Evolutionary conservation across 2,797 vertebrate species (phyloP).

Genomic region (Neosalanx taihuensis): DNA sequence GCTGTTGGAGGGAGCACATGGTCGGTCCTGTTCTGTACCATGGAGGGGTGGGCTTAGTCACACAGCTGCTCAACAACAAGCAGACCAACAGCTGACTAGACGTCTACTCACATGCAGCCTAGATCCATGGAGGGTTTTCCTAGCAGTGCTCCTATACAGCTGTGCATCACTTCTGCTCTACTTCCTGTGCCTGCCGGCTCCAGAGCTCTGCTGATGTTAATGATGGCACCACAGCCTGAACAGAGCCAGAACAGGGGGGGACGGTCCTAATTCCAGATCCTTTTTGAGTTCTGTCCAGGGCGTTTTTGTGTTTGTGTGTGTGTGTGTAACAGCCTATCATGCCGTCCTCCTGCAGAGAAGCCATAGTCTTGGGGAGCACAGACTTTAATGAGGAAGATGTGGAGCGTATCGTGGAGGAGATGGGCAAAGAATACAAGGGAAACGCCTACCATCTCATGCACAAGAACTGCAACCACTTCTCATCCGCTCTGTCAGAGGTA

Average conservation of each 20-base stretch:
- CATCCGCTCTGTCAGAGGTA: constrained; percentile 95
- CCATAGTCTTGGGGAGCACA: constrained; percentile 95
- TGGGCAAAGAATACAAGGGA: constrained; percentile 98
- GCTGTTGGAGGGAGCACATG: neutral
- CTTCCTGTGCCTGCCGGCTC: constrained; percentile 53
- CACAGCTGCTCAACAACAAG: neutral
- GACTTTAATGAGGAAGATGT: constrained; percentile 98
- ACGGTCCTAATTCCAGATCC: neutral
- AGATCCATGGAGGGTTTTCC: constrained; percentile 12
- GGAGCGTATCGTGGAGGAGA: constrained; percentile 95
- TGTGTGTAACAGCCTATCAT: neutral
- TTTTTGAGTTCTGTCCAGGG: neutral
- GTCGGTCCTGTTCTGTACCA: neutral
- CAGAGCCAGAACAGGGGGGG: neutral
- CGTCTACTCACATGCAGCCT: neutral
- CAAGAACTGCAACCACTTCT: constrained; percentile 99
- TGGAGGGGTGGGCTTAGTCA: neutral
- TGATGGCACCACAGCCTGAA: neutral
- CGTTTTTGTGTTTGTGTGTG: neutral
- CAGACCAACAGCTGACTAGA: neutral
- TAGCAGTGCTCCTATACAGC: constrained; percentile 30
- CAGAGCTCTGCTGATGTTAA: neutral
- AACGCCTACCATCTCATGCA: constrained; percentile 99
- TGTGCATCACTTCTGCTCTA: constrained; percentile 65
- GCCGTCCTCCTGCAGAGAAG: constrained; percentile 75